Evolutionary conservation across 2,113 vertebrate species (phyloP).

Genomic region (Aspidoscelis tigris): DNA sequence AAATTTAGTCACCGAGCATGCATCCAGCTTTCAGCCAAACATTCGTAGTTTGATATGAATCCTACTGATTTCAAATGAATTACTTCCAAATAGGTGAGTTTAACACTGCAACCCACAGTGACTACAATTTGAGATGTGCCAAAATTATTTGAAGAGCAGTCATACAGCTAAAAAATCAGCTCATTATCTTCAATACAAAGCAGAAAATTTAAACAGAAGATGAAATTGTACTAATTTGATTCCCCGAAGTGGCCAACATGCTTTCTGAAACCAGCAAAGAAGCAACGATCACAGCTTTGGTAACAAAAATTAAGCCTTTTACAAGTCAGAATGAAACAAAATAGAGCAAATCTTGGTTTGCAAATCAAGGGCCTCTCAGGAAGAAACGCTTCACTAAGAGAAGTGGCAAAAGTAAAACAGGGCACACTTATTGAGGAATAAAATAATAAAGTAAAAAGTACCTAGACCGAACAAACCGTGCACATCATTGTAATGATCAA

Average conservation of each 20-base stretch:
- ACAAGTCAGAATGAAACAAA: constrained; percentile 3
- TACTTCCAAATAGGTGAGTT: not conserved
- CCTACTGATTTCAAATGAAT: constrained; percentile 6
- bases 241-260: not conserved
- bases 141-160: constrained; percentile 12
- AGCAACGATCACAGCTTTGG: not conserved
- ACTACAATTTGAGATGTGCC: not conserved
- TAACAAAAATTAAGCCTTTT: not conserved
- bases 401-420: not conserved
- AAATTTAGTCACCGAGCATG: not conserved
- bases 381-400: not conserved
- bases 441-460: not conserved
- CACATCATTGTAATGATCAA: not conserved
- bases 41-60: not conserved
- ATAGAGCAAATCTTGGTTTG: not conserved
- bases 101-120: not conserved
- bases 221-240: constrained; percentile 21
- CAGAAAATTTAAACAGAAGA: not conserved
- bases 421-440: constrained; percentile 23
- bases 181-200: not conserved
- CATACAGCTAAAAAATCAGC: not conserved
- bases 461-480: not conserved
- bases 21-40: not conserved
- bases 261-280: not conserved
- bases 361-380: not conserved